Conservation (phyloP, 2,888 invertebrate species). For the Apocheima hispidaria region DNA sequence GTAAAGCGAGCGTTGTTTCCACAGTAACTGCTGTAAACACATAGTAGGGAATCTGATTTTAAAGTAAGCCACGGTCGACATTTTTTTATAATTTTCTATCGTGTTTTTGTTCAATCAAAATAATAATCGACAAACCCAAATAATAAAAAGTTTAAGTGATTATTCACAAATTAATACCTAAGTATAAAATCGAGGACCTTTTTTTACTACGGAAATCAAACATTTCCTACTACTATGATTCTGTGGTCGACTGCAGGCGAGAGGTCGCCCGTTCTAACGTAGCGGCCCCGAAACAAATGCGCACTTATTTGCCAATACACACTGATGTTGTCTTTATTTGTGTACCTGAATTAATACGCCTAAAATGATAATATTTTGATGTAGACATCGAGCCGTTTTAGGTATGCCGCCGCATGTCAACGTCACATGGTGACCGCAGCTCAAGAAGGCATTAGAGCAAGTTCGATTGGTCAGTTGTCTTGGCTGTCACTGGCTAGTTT, state of each 20-base stretch:
- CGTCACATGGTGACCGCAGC: conserved; percentile 33
- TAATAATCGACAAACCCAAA: too few species aligned
- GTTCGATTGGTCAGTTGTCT: conserved; percentile 20
- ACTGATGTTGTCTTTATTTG: conserved; percentile 41
- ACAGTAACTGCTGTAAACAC: conserved; percentile 18
- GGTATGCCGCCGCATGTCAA: conserved; percentile 24
- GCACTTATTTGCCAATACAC: conserved; percentile 77
- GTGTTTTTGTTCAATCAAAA: too few species aligned
- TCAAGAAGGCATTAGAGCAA: conserved; percentile 33
- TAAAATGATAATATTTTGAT: conserved; percentile 39
- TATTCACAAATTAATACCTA: too few species aligned
- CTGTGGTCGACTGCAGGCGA: conserved; percentile 57
- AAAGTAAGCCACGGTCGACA: not conserved
- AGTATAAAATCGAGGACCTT: not conserved
- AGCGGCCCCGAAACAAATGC: conserved; percentile 79
- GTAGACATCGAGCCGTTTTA: conserved; percentile 28
- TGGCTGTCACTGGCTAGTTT: not conserved
- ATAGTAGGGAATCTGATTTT: conserved; percentile 7
- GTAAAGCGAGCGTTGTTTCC: conserved; percentile 58
- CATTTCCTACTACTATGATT: conserved; percentile 7
- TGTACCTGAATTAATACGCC: conserved; percentile 19
- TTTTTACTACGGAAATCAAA: not conserved
- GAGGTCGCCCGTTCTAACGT: conserved; percentile 81
- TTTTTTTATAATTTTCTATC: not conserved
- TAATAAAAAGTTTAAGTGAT: too few species aligned